phyloP scores from a whole-genome alignment of 1,140 invertebrate species.

The Macrobrachium rosenbergii region DNA sequence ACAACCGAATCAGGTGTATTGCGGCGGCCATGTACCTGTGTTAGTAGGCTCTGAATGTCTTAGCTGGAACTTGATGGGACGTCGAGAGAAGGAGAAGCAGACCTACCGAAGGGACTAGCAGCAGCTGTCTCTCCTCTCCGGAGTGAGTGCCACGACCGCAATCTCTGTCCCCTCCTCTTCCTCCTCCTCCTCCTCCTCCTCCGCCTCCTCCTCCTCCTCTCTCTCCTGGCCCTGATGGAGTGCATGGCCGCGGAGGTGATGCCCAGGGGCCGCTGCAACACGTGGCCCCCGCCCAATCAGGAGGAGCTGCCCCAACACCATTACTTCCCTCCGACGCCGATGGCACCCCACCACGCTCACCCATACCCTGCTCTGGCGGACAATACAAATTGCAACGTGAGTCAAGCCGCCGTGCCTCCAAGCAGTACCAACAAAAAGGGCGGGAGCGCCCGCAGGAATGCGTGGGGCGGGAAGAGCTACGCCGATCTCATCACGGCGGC shows the following conservation, averaged over 20 bases:
- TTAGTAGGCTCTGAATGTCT: no score
- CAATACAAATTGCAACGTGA: constrained; percentile 17
- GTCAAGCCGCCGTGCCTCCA: constrained; percentile 19
- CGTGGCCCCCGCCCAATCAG: constrained; percentile 56
- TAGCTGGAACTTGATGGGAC: no score
- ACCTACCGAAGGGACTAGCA: constrained; percentile 2
- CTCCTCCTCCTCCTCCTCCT: no score
- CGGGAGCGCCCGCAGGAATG: constrained; percentile 82
- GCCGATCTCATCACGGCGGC: constrained; percentile 99
- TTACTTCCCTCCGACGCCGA: constrained; percentile 27
- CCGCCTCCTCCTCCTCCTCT: no score
- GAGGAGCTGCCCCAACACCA: constrained; percentile 37
- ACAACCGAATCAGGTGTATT: not conserved
- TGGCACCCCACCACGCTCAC: constrained; percentile 16
- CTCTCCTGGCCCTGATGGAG: constrained; percentile 32
- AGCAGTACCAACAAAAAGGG: constrained; percentile 67
- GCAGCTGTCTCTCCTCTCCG: not conserved
- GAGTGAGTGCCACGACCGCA: not conserved
- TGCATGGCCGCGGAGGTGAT: constrained; percentile 51
- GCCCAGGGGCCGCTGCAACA: constrained; percentile 60
- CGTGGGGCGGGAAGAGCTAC: constrained; percentile 98
- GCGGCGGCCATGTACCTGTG: no score
- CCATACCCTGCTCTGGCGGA: constrained; percentile 23
- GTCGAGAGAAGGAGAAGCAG: not conserved
- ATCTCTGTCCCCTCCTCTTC: no score